Evolutionary conservation across 2,797 vertebrate genomes (phyloP).

Genomic region (Sciurus carolinensis): DNA sequence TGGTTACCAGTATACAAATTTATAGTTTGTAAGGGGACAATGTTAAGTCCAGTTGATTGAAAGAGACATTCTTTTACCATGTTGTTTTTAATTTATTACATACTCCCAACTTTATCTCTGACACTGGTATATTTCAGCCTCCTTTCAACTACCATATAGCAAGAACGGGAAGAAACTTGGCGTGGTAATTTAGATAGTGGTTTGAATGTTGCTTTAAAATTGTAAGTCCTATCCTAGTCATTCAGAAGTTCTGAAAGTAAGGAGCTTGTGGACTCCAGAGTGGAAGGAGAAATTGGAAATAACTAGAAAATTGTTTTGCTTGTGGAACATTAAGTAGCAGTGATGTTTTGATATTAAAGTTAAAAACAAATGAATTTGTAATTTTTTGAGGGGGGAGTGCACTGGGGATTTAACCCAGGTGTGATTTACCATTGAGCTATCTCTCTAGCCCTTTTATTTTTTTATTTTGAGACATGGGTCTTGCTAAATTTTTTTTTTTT

Average conservation of each 20-base stretch:
- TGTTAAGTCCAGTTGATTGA: neutral
- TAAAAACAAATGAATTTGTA: constrained; percentile 29
- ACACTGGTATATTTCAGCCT: neutral
- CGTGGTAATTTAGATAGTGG: neutral
- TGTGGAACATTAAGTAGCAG: neutral
- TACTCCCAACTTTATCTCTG: neutral
- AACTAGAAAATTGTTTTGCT: constrained; percentile 37
- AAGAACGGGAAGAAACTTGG: neutral
- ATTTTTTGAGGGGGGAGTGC: neutral
- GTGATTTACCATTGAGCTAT: too few species aligned
- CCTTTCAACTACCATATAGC: neutral
- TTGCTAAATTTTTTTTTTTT: too few species aligned
- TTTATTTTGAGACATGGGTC: too few species aligned
- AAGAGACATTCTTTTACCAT: neutral
- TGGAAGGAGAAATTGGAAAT: constrained; percentile 26
- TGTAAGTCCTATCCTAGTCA: neutral
- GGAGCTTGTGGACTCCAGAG: neutral
- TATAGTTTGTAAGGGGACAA: neutral
- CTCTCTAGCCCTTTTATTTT: too few species aligned
- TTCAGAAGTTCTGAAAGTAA: constrained; percentile 19
- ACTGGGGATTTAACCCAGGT: too few species aligned
- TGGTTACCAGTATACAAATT: neutral
- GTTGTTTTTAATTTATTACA: constrained; percentile 24
- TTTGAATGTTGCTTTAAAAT: constrained; percentile 10
- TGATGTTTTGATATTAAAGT: constrained; percentile 13